Percentiles rank a stretch among this genome's conserved stretches.
phyloP scores from a whole-genome alignment of 2,113 vertebrate genomes.

The Melospiza georgiana region DNA sequence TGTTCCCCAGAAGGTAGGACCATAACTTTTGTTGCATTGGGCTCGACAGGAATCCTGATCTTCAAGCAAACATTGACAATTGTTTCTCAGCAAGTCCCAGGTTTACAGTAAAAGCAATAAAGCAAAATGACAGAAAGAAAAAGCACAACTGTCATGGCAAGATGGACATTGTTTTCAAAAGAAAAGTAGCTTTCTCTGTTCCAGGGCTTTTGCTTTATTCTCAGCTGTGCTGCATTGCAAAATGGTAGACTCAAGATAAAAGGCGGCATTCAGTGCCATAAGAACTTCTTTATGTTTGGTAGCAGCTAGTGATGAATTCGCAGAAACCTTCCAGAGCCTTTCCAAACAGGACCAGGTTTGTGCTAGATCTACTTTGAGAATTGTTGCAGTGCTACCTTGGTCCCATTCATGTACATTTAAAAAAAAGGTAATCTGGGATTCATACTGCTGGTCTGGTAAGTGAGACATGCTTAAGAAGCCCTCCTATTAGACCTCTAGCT shows the following conservation, averaged over 20 bases:
- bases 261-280: background rate
- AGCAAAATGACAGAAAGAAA: background rate
- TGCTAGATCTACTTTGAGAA: background rate
- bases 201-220: background rate
- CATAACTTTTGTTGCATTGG: background rate
- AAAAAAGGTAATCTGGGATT: background rate
- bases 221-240: background rate
- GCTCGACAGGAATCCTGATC: background rate
- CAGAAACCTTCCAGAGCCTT: background rate
- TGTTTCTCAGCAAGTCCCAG: background rate
- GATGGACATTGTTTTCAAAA: background rate
- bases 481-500: background rate
- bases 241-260: background rate
- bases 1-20: fast-evolving
- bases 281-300: background rate
- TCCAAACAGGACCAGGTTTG: background rate
- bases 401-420: background rate
- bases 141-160: background rate
- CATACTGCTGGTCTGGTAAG: background rate
- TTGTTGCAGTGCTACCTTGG: background rate
- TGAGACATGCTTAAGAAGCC: background rate
- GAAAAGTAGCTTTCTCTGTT: background rate
- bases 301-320: background rate
- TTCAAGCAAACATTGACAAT: background rate
- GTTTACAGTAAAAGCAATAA: background rate